Conservation (phyloP, 2,113 vertebrate genomes). For the Hyla sarda region DNA sequence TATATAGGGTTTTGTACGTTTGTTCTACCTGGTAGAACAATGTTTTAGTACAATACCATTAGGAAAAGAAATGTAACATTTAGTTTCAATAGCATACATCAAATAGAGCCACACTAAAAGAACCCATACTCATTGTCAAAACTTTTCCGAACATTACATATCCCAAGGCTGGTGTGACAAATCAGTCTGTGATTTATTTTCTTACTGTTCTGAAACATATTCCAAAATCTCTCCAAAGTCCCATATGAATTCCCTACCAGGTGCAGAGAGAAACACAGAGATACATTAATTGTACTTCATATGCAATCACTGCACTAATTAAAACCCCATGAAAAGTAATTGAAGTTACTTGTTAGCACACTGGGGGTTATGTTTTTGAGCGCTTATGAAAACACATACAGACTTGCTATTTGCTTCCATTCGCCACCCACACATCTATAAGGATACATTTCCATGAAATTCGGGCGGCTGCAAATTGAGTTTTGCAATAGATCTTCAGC, state of each 20-base stretch:
- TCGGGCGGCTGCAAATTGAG: not conserved
- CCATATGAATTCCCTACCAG: conserved; percentile 44
- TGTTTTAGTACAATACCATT: not conserved
- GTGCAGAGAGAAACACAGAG: conserved; percentile 50
- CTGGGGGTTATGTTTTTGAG: conserved; percentile 51
- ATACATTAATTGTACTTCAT: conserved; percentile 57
- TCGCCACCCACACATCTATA: conserved; percentile 47
- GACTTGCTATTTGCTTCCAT: conserved; percentile 26
- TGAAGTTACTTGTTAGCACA: conserved; percentile 56
- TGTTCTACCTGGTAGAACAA: not conserved
- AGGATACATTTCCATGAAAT: conserved; percentile 20
- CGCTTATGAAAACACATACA: conserved; percentile 51
- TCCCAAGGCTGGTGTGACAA: conserved; percentile 45
- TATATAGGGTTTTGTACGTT: not conserved
- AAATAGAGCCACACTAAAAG: conserved; percentile 2
- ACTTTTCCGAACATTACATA: conserved; percentile 3
- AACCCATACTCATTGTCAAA: conserved; percentile 41
- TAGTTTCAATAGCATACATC: not conserved
- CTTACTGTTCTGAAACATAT: conserved; percentile 40
- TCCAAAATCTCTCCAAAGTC: conserved; percentile 27
- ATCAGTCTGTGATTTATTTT: conserved; percentile 40
- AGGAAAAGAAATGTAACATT: conserved; percentile 5
- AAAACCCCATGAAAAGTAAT: conserved; percentile 54
- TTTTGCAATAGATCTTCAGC: conserved; percentile 4
- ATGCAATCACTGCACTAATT: conserved; percentile 54